Percentiles rank a stretch among this genome's conserved stretches.
phyloP scores from a whole-genome alignment of 2,113 vertebrate species.

The Falcunculus frontatus region DNA sequence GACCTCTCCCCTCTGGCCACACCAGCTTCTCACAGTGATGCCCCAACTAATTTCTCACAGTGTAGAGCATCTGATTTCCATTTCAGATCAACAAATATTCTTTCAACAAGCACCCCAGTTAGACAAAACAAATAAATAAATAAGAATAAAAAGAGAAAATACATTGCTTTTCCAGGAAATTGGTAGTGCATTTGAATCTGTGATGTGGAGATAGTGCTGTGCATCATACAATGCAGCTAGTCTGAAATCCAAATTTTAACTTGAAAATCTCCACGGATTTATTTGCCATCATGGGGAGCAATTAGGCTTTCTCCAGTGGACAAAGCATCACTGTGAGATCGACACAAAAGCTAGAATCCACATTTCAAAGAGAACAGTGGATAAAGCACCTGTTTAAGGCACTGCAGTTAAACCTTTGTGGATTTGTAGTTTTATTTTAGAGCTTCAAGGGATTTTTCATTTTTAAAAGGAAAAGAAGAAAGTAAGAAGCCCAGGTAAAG shows the following conservation, averaged over 20 bases:
- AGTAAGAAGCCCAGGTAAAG: background rate
- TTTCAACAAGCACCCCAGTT: background rate
- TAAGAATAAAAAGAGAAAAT: background rate
- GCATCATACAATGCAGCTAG: background rate
- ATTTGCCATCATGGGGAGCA: conserved; percentile 49
- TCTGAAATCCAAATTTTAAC: conserved; percentile 52
- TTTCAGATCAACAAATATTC: background rate
- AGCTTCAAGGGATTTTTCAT: conserved; percentile 33
- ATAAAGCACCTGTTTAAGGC: conserved; percentile 35
- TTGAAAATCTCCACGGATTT: conserved; percentile 43
- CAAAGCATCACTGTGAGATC: background rate
- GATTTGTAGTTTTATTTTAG: conserved; percentile 41
- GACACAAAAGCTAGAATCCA: background rate
- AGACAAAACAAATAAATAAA: background rate
- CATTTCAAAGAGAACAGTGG: conserved; percentile 2
- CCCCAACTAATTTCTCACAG: background rate
- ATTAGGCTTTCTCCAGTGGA: conserved; percentile 60
- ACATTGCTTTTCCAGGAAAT: background rate
- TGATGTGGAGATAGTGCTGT: background rate
- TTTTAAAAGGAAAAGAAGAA: conserved; percentile 53
- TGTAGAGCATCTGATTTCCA: background rate
- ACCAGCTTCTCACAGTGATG: background rate
- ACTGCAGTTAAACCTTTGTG: background rate
- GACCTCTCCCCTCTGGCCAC: background rate
- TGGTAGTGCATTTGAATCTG: background rate